Evolutionary conservation across 2,888 invertebrate species (phyloP).

Genomic region (Trissolcus brochymenae): DNA sequence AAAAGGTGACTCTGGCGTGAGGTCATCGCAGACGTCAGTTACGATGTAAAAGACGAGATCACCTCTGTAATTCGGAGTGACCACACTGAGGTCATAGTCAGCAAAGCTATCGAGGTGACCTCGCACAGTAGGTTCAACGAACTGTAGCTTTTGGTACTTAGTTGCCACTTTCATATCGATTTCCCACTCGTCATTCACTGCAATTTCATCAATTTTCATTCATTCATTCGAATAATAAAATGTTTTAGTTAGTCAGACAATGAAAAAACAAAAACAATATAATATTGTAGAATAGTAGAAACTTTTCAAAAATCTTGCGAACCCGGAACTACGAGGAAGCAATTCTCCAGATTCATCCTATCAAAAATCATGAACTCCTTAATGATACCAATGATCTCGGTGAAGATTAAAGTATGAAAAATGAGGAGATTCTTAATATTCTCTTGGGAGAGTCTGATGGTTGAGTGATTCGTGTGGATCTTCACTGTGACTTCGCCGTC

Average conservation of each 20-base stretch:
- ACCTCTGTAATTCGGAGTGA: constrained; percentile 89
- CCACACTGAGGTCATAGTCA: constrained; percentile 84
- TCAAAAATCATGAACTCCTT: constrained; percentile 82
- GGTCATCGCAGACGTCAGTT: constrained; percentile 81
- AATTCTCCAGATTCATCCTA: constrained; percentile 78
- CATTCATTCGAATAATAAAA: no score
- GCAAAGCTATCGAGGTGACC: constrained; percentile 78
- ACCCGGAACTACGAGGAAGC: constrained; percentile 74
- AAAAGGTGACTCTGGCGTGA: constrained; percentile 83
- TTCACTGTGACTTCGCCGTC: constrained; percentile 80
- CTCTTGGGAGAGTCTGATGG: constrained; percentile 75
- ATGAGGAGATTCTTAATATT: constrained; percentile 79
- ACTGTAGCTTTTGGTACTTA: constrained; percentile 76
- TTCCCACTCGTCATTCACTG: constrained; percentile 67
- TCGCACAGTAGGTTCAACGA: constrained; percentile 71
- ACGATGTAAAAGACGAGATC: constrained; percentile 80
- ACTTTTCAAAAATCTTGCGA: constrained; percentile 25
- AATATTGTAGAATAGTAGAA: constrained; percentile 4
- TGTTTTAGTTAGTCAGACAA: not conserved
- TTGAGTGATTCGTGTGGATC: constrained; percentile 78
- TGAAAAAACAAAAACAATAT: constrained; percentile 7
- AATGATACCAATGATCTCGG: constrained; percentile 81
- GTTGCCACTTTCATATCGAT: constrained; percentile 82
- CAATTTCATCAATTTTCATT: constrained; percentile 22
- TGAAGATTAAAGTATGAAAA: constrained; percentile 87